Evolutionary conservation across 2,888 invertebrate species (phyloP).

Genomic region (Petrolisthes manimaculis): DNA sequence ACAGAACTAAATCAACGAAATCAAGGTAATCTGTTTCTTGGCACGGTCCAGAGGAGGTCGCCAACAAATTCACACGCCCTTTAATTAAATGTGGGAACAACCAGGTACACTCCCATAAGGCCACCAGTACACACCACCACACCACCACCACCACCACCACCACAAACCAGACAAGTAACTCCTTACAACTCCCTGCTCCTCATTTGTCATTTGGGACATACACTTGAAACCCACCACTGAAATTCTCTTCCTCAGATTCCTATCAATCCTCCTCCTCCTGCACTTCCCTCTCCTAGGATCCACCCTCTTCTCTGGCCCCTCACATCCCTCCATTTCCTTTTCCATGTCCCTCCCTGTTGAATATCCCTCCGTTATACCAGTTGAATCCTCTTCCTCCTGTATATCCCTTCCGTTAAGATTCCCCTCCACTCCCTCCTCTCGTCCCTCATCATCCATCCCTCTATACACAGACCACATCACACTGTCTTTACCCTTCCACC

Average conservation of each 20-base stretch:
- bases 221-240: too few relatives aligned
- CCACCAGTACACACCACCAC: too few relatives aligned
- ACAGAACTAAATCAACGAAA: too few relatives aligned
- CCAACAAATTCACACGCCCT: too few relatives aligned
- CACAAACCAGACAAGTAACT: too few relatives aligned
- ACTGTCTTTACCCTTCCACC: neutral
- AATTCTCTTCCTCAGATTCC: neutral
- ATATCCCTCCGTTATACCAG: neutral
- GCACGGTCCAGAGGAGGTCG: too few relatives aligned
- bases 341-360: neutral
- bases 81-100: too few relatives aligned
- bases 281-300: neutral
- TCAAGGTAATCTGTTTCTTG: too few relatives aligned
- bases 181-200: too few relatives aligned
- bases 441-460: neutral
- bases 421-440: neutral
- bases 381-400: neutral
- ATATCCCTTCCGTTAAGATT: neutral
- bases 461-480: neutral
- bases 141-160: too few relatives aligned
- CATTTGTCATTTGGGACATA: too few relatives aligned
- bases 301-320: neutral
- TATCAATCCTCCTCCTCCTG: neutral
- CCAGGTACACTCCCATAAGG: too few relatives aligned
- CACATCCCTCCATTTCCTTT: neutral